Conservation (phyloP, 2,113 vertebrate genomes). For the Pedionomus torquatus region DNA sequence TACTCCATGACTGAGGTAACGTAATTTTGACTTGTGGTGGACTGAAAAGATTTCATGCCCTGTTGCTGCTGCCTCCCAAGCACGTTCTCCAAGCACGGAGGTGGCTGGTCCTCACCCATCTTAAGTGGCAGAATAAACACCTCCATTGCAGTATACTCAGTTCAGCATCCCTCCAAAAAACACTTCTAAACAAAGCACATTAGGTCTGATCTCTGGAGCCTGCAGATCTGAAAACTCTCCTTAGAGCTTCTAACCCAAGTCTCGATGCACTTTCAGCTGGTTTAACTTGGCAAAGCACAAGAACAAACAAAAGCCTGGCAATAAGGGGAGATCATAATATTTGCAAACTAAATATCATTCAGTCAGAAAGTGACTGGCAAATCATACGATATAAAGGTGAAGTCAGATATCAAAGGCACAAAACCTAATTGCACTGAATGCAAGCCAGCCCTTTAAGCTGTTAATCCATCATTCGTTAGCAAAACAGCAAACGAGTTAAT, state of each 20-base stretch:
- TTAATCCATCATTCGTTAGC: neutral
- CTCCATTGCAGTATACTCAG: neutral
- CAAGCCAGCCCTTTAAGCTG: neutral
- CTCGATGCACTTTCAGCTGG: neutral
- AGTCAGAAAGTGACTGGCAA: neutral
- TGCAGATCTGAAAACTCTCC: neutral
- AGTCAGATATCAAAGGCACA: constrained; percentile 11
- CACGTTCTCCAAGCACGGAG: neutral
- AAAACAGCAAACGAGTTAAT: neutral
- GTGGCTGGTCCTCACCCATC: neutral
- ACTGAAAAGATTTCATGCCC: neutral
- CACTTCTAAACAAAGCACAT: neutral
- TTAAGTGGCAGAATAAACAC: neutral
- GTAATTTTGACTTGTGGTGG: neutral
- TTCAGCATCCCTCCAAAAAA: neutral
- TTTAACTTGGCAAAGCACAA: constrained; percentile 2
- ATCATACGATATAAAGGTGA: neutral
- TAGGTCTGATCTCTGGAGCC: neutral
- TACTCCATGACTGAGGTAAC: neutral
- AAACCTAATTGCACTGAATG: neutral
- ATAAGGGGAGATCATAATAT: neutral
- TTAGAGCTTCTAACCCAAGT: neutral
- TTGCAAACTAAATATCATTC: constrained; percentile 8
- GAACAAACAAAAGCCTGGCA: constrained; percentile 37
- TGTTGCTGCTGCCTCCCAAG: neutral